These are phyloP conservation scores for Lymantria monacha DNA, from an alignment of 2,888 invertebrate species.

Conservation along the genomic window DNA sequence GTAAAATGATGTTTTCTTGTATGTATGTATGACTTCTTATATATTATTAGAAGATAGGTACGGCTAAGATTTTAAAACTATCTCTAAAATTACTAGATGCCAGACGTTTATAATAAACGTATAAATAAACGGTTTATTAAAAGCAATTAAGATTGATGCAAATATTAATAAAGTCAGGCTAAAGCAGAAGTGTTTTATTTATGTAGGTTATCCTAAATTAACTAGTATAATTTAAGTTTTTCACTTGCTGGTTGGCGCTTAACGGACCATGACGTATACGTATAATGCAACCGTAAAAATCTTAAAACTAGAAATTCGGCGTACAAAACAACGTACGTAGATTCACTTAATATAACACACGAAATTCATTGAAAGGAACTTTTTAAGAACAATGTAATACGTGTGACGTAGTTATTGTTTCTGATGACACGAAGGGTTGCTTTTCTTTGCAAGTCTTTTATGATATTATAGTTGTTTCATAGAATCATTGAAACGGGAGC, in stretches of 20 bases:
- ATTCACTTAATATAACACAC: not conserved
- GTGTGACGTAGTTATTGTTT: not conserved
- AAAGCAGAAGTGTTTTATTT: not conserved
- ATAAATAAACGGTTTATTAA: no score
- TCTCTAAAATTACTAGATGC: no score
- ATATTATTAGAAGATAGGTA: no score
- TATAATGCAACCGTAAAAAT: not conserved
- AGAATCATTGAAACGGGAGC: no score
- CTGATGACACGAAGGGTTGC: not conserved
- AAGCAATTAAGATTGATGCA: no score
- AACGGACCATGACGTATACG: not conserved
- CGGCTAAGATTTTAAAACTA: no score
- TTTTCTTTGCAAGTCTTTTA: no score
- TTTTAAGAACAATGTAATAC: not conserved
- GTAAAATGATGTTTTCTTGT: no score
- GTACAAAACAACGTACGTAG: not conserved
- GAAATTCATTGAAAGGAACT: not conserved
- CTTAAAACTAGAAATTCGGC: constrained; percentile 1
- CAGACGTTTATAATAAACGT: no score
- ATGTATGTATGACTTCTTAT: no score
- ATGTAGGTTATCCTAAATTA: not conserved
- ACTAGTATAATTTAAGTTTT: not conserved
- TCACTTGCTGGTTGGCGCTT: not conserved
- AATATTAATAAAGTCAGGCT: not conserved
- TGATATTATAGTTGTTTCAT: no score